Evolutionary conservation across 2,797 vertebrate genomes (phyloP), one percentile per base, ranked within the genome.

Genomic region (Chaetodon trifasciatus): DNA sequence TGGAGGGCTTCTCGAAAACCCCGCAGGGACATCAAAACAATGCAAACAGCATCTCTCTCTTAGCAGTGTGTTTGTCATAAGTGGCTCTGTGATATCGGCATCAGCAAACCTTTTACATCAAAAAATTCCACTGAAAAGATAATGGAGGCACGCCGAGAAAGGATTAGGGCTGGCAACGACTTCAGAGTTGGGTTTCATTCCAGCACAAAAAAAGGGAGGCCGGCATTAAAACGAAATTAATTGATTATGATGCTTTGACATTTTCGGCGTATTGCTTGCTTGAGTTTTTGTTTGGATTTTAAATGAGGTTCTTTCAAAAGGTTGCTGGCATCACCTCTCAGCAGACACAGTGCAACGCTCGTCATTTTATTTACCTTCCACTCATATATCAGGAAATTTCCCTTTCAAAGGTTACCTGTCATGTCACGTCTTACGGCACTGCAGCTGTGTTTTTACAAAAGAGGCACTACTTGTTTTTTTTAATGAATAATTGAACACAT

Each of bases 1-100:
- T 84, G 85, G 75, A 90, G 86, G 39, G 65, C 15, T 76, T 74
- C 55, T 63, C 32, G 2, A 47, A 58, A 83, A n/a, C 70, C 52
- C 58, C 1, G 57, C 70, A 8, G 72, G 44, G 66, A 72, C 78
- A 85, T 90, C 80, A 90, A 88, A 90, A 74, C 6, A 23, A 91
- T 86, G 81, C 84, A 83, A 90, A 88, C 50, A 24, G 53, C 39
- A 28, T 28, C 35, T 71, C 47, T 81, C 55, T 65, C 67, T 47
- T 21, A 50, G 65, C 70, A 76, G 68, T 72, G 58, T 79, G 84
- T 88, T 85, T 85, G 69, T 79, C 77, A 53, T 81, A 77, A 88
- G 63, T 77, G 80, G 10, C 0, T 57, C 79, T 86, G 69, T 85
- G 65, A 76, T 85, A 61, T 8, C 46, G 72, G 64, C 37, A 74